Evolutionary conservation across 64 coral and sea anemone species (phyloP).

Genomic region (Hydrozoanthus tunicans): DNA sequence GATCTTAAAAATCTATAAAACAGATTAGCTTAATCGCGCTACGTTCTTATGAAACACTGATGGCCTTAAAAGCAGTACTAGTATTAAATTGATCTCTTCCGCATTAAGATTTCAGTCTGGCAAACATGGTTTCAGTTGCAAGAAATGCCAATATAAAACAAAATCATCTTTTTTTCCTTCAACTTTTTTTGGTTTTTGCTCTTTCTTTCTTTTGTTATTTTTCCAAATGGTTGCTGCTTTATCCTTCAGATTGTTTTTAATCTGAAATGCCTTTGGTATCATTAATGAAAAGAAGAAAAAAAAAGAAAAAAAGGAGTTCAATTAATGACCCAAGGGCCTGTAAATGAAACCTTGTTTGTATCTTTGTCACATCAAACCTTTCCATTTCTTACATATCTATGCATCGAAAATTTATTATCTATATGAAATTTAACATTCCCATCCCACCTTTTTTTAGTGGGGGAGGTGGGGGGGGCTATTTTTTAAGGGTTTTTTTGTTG

Average conservation of each 20-base stretch:
- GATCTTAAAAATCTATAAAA: slow-evolving; percentile 38
- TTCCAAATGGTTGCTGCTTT: slow-evolving; percentile 59
- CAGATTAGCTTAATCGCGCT: slow-evolving; percentile 10
- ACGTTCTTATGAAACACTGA: slow-evolving; percentile 43
- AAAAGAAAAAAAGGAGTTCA: no score
- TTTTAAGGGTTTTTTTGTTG: no score
- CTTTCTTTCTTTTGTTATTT: slow-evolving; percentile 59
- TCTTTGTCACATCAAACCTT: no score
- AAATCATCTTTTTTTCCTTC: slow-evolving; percentile 38
- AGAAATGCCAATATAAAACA: slow-evolving; percentile 37
- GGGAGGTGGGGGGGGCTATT: no score
- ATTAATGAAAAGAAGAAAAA: no score
- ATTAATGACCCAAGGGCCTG: no score
- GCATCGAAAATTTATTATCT: no score
- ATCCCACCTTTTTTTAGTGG: no score
- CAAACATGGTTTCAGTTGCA: slow-evolving; percentile 30
- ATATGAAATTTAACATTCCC: no score
- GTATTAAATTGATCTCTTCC: slow-evolving; percentile 47
- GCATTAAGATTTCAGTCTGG: slow-evolving; percentile 43
- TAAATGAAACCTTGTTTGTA: no score
- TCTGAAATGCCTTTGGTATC: slow-evolving; percentile 29
- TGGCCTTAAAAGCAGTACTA: slow-evolving; percentile 37
- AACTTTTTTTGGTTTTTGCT: slow-evolving; percentile 39
- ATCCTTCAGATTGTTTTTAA: slow-evolving; percentile 49
- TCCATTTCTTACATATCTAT: no score